Evolutionary conservation across 2,888 invertebrate species (phyloP), one percentile per base, ranked within the genome.

Genomic region (Euplexia lucipara): DNA sequence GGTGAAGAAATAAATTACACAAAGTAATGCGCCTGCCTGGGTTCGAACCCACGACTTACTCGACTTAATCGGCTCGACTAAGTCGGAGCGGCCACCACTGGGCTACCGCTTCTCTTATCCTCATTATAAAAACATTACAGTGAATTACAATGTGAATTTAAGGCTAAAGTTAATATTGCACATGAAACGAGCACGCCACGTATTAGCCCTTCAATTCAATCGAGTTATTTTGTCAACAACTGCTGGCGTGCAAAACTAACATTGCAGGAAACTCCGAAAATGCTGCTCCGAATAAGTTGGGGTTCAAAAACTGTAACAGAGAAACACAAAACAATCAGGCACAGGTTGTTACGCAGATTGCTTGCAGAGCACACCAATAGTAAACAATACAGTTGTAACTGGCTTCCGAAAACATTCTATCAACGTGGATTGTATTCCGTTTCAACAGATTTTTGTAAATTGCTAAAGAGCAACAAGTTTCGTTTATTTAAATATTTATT

Each of bases 331-430:
- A 47, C 22, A 49, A 20, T n/a, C 49, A 10, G 44, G 8, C 42
- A 39, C 32, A 57, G 54, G 26, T 32, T 22, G 57, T 57, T 57
- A 44, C 37, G 22, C 26, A 58, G 32, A 66, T 67, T 58, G 48
- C 32, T 42, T 44, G 35, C 32, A 37, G 8, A 34, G 18, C 20
- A 35, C 10, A 57, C 26, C n/a, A 10, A 22, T 18, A 68, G 26
- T 42, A 44, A 49, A 67, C 37, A 57, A 49, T 45, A 51, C 32
- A 34, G 51, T 8, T 6, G 44, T 44, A 26, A 22, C 18, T 12
- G 52, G 16, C 64, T 47, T 54, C 22, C 18, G 44, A 26, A 51
- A 45, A 49, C 58, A 57, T 67, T 67, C 20, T 16, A 39, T 39
- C 44, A 44, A 16, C 58, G 20, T 34, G 10, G 16, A 58, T 67